Evolutionary conservation across 2,797 vertebrate species (phyloP).

Genomic region (Helarctos malayanus): DNA sequence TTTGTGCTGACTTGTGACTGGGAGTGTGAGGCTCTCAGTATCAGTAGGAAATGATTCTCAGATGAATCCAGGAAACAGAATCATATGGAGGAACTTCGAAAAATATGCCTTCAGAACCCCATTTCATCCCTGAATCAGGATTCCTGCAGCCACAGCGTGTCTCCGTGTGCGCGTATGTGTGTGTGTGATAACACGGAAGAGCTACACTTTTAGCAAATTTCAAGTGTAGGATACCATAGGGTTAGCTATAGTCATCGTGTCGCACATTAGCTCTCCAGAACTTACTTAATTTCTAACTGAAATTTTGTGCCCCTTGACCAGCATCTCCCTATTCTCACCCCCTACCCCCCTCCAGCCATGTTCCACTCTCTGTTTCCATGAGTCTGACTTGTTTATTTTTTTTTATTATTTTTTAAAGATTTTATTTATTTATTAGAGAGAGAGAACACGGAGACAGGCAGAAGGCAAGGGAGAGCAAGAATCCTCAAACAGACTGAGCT

Average conservation of each 20-base stretch:
- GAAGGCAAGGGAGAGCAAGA: no score
- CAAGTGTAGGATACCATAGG: neutral
- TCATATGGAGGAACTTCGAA: neutral
- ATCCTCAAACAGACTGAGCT: no score
- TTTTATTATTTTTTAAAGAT: no score
- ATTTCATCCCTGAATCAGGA: neutral
- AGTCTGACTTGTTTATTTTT: neutral
- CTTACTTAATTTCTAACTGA: neutral
- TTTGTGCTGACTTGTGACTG: constrained; percentile 37
- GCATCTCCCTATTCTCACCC: neutral
- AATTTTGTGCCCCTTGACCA: neutral
- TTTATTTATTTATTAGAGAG: no score
- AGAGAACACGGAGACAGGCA: no score
- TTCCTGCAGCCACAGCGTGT: neutral
- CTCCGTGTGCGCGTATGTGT: neutral
- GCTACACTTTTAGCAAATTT: neutral
- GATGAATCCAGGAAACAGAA: neutral
- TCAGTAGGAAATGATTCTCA: constrained; percentile 39
- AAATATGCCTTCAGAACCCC: neutral
- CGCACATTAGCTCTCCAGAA: neutral
- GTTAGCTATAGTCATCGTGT: neutral
- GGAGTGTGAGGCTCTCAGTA: neutral
- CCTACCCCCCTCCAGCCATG: neutral
- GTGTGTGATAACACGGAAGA: neutral
- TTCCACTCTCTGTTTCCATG: neutral